Percentiles rank a stretch among this genome's conserved stretches.
Evolutionary conservation across 1,140 invertebrate species (phyloP).

Genomic region (Harlomillsia oculata): DNA sequence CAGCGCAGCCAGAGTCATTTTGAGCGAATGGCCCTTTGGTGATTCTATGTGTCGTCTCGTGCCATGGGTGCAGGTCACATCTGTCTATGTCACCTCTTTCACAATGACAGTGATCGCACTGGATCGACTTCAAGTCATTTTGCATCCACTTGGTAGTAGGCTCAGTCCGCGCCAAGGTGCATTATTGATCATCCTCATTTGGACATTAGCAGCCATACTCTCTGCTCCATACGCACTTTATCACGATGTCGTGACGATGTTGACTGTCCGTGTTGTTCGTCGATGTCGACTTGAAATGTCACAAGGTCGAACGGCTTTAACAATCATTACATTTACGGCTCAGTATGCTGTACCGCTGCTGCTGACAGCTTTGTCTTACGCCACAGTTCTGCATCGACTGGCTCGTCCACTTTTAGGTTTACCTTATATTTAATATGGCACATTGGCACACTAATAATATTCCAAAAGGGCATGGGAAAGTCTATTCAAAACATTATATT

Average conservation of each 20-base stretch:
- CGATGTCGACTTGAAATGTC: conserved; percentile 43
- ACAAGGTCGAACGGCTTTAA: conserved; percentile 41
- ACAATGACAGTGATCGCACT: conserved; percentile 48
- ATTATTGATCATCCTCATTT: conserved; percentile 42
- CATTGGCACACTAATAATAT: not conserved
- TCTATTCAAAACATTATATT: no score
- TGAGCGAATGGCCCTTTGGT: conserved; percentile 45
- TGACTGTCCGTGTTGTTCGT: conserved; percentile 36
- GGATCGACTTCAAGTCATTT: conserved; percentile 44
- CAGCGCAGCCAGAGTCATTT: conserved; percentile 37
- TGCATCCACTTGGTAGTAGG: conserved; percentile 43
- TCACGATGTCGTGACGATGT: conserved; percentile 36
- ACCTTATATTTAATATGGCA: no score
- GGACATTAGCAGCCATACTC: conserved; percentile 43
- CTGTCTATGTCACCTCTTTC: conserved; percentile 48
- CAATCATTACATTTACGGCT: conserved; percentile 42
- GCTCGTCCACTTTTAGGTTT: no score
- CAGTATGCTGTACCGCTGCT: conserved; percentile 48
- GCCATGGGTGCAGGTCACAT: conserved; percentile 45
- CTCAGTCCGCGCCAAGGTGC: conserved; percentile 40
- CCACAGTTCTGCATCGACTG: conserved; percentile 39
- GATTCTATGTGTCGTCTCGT: conserved; percentile 43
- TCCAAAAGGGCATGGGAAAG: not conserved
- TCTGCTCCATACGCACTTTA: conserved; percentile 47
- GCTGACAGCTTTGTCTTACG: conserved; percentile 43